Conservation (phyloP, 2,888 invertebrate species). For the Synanthedon myopaeformis region DNA sequence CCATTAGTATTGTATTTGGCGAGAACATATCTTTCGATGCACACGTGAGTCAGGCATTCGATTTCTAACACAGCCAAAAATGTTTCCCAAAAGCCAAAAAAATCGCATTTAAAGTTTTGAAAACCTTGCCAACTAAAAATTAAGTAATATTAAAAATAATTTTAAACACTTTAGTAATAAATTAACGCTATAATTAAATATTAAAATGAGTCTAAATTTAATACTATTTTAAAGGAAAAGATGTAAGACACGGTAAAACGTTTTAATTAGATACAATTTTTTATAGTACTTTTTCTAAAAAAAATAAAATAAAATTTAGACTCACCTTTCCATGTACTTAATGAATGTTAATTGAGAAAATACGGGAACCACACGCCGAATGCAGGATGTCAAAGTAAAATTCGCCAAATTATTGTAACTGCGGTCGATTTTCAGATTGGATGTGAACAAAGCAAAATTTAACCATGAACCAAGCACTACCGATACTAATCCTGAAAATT, state of each 20-base stretch:
- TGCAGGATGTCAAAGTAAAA: conserved; percentile 32
- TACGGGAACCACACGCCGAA: conserved; percentile 24
- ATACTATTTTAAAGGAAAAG: too few relatives aligned
- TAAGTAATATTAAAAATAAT: not conserved
- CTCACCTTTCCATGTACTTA: conserved; percentile 21
- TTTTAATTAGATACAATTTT: too few relatives aligned
- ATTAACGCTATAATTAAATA: too few relatives aligned
- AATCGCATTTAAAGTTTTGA: conserved; percentile 25
- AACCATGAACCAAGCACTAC: conserved; percentile 26
- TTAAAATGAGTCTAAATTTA: too few relatives aligned
- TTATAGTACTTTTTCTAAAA: too few relatives aligned
- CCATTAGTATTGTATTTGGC: conserved; percentile 49
- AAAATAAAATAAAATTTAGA: too few relatives aligned
- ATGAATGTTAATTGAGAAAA: conserved; percentile 15
- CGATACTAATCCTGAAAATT: conserved; percentile 32
- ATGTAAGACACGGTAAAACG: too few relatives aligned
- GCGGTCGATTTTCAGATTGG: conserved; percentile 23
- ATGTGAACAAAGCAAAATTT: conserved; percentile 22
- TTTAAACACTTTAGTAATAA: too few relatives aligned
- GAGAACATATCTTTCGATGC: conserved; percentile 58
- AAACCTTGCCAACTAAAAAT: conserved; percentile 26
- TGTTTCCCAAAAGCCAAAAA: conserved; percentile 46
- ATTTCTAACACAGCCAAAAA: conserved; percentile 58
- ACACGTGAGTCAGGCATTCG: conserved; percentile 52
- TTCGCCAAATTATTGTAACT: conserved; percentile 53